Evolutionary conservation across 2,113 vertebrate genomes (phyloP), one percentile per base, ranked within the genome.

Genomic region (Dunckerocampus dactyliophorus): DNA sequence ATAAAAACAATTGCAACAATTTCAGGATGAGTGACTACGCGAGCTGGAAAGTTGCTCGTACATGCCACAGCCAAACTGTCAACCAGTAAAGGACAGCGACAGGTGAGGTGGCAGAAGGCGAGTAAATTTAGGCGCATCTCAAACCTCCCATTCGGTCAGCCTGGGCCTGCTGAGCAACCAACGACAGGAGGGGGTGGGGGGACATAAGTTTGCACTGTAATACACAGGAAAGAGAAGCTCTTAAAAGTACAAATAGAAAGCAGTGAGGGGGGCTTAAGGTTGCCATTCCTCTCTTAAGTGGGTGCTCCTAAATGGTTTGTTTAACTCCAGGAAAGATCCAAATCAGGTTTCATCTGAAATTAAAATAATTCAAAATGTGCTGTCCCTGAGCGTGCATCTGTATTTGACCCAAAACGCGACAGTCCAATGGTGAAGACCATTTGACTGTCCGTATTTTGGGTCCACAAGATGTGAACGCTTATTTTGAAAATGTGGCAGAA

Each of bases 121-220:
- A 63, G 86, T 84, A 87, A 87, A 89, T 85, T 86, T 85, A 89
- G 88, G 80, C 67, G 74, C 68, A 34, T 65, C 65, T 20, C 60
- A 73, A 42, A 74, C 63, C 48, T 65, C 16, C 67, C 69, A 77
- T 77, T 80, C 74, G 71, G 54, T 56, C 21, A 17, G 24, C 2
- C 21, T 1, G 21, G 24, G 60, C 60, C 52, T 55, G 59, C 65
- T 62, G 62, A 72, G 50, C 19, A 45, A 12, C 21, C 55, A 6
- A 48, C 52, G 21, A 7, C 43, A 58, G 51, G 39, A 20, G 8
- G 49, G 57, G 17, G 21, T 34, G 17, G 34, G 19, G 48, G 47
- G 55, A 42, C 22, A 51, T 17, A 12, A 10, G 39, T 62, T 45
- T 21, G 4, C 65, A 0, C 0, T n/a, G 6, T 14, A 39, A 43